Evolutionary conservation across 1,140 invertebrate genomes (phyloP).

Genomic region (Megalopta genalis): DNA sequence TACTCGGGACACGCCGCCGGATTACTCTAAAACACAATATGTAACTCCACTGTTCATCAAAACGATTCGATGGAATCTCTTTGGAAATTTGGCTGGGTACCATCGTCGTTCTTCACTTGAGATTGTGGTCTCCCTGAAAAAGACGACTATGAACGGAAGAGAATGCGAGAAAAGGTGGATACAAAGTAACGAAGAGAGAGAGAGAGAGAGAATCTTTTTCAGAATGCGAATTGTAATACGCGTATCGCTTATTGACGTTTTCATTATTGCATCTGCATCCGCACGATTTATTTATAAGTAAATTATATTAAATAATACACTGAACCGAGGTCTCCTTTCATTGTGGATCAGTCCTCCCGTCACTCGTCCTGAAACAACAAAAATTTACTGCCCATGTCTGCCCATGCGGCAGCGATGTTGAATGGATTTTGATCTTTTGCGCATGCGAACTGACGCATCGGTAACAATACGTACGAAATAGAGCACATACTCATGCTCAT

Average conservation of each 20-base stretch:
- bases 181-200: slow-evolving; percentile 65
- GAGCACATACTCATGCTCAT: too few species aligned
- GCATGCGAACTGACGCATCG: too few species aligned
- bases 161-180: slow-evolving; percentile 39
- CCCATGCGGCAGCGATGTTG: too few species aligned
- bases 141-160: background rate
- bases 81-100: slow-evolving; percentile 5
- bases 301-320: slow-evolving; percentile 77
- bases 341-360: background rate
- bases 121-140: background rate
- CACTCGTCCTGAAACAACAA: background rate
- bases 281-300: slow-evolving; percentile 81
- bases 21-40: background rate
- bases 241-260: slow-evolving; percentile 80
- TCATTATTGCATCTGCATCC: slow-evolving; percentile 80
- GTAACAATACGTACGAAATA: too few species aligned
- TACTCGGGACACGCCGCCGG: background rate
- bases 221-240: slow-evolving; percentile 78
- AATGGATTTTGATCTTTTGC: too few species aligned
- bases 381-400: too few species aligned
- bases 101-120: slow-evolving; percentile 13
- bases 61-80: slow-evolving; percentile 8
- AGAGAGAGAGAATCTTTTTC: slow-evolving; percentile 70
- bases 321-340: slow-evolving; percentile 2
- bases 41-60: background rate